phyloP scores from a whole-genome alignment of 1,140 invertebrate genomes.

The Anastrepha ludens region DNA sequence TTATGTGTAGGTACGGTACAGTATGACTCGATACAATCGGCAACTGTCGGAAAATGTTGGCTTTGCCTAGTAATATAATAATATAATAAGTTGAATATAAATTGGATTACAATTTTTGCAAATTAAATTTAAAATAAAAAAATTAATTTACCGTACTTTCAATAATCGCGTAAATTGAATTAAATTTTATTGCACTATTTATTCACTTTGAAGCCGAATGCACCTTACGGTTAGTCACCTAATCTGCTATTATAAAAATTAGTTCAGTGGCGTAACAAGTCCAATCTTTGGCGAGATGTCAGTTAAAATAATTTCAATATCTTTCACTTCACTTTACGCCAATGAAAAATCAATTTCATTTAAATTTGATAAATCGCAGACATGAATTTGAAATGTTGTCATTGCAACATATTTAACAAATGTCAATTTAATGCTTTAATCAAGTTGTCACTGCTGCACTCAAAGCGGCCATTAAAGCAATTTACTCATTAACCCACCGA shows the following conservation, averaged over 20 bases:
- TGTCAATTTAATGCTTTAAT: slow-evolving; percentile 47
- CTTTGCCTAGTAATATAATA: too few species aligned
- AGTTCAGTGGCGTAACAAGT: background rate
- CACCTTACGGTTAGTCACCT: background rate
- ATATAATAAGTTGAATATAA: too few species aligned
- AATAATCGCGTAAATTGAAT: background rate
- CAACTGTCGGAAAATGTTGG: too few species aligned
- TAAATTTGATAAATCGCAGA: slow-evolving; percentile 42
- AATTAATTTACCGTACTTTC: too few species aligned
- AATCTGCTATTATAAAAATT: background rate
- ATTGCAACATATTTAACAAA: background rate
- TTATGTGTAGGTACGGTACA: too few species aligned
- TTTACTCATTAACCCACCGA: slow-evolving; percentile 44
- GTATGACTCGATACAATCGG: too few species aligned
- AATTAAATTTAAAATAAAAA: too few species aligned
- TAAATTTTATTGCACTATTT: background rate
- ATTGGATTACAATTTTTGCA: too few species aligned
- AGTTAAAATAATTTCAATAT: slow-evolving; percentile 1
- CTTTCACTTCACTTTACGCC: background rate
- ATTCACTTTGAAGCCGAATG: background rate
- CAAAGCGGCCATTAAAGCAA: slow-evolving; percentile 45
- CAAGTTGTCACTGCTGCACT: slow-evolving; percentile 37
- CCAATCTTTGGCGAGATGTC: slow-evolving; percentile 1
- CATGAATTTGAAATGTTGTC: slow-evolving; percentile 16
- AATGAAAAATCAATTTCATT: slow-evolving; percentile 46